A percentile compares a stretch with the other conserved stretches of the same genome.
Conservation (phyloP, 2,888 invertebrate genomes). For the Drosophila monieri region DNA sequence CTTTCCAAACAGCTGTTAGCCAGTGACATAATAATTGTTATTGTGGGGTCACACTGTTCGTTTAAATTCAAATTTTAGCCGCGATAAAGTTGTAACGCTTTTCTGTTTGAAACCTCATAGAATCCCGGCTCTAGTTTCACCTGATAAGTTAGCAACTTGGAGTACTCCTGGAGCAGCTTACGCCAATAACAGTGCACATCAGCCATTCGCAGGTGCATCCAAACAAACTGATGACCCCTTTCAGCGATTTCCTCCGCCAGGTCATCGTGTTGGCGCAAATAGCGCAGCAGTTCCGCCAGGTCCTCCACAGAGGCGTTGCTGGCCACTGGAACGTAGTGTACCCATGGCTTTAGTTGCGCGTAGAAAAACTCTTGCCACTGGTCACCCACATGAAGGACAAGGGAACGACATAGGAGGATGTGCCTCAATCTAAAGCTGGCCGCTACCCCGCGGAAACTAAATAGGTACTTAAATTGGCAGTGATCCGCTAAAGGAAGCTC, state of each 20-base stretch:
- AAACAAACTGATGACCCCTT: slow-evolving; percentile 92
- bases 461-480: slow-evolving; percentile 96
- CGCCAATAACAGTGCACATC: slow-evolving; percentile 95
- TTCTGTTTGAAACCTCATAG: slow-evolving; percentile 2
- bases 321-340: slow-evolving; percentile 95
- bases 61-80: not conserved
- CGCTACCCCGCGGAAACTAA: slow-evolving; percentile 98
- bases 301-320: slow-evolving; percentile 88
- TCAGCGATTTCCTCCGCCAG: slow-evolving; percentile 91
- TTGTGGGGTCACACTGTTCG: slow-evolving; percentile 23
- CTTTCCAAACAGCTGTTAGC: slow-evolving; percentile 39
- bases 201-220: slow-evolving; percentile 91
- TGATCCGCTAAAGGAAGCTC: slow-evolving; percentile 96
- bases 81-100: slow-evolving; percentile 16
- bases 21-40: too few relatives aligned
- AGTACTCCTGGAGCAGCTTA: slow-evolving; percentile 88
- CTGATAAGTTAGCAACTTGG: slow-evolving; percentile 88
- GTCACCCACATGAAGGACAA: slow-evolving; percentile 96
- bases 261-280: slow-evolving; percentile 90
- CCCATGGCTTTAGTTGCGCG: slow-evolving; percentile 94
- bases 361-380: slow-evolving; percentile 98
- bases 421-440: slow-evolving; percentile 98
- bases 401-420: slow-evolving; percentile 92
- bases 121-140: slow-evolving; percentile 86
- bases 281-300: slow-evolving; percentile 88